Evolutionary conservation across 1,140 invertebrate species (phyloP), one percentile per base, ranked within the genome.

Genomic region (Schlechtendalia chinensis): DNA sequence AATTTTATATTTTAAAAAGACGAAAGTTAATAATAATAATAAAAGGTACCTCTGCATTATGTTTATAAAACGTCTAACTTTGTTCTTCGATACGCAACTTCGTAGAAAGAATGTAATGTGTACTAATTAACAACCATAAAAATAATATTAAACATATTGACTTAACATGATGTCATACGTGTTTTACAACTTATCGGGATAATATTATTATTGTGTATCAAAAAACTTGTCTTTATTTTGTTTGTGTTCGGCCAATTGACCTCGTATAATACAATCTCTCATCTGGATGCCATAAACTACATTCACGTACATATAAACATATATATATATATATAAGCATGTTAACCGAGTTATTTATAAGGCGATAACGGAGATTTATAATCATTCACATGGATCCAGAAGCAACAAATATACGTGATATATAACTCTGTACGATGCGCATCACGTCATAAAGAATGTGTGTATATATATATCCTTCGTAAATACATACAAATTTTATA

Each of bases 311-410:
- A 74, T 74, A 6, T n/a, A n/a, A n/a, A n/a, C n/a, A n/a, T 11
- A 6, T 65, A n/a, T 39, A 39, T 22, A 32, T 19, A 63, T 0
- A 24, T 50, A 19, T 10, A 27, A 12, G 22, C 47, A n/a, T 22
- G 45, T 50, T 69, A 50, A 16, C 67, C 17, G 71, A 39, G 71
- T 74, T 74, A 74, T 74, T 74, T 74, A 74, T 74, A 74, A 39
- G 71, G 53, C 54, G 71, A 56, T 56, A 50, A 74, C 50, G 53
- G 54, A 54, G 67, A 69, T 69, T 69, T 50, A 69, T 69, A 69
- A 27, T 69, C 39, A n/a, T n/a, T n/a, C 67, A 69, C 14, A 69
- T 50, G 67, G 22, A 22, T 17, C 45, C 47, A 45, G n/a, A 50
- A 69, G 50, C 39, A 69, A 50, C 67, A 69, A 69, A 69, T 32